Conservation (phyloP, 1,140 invertebrate species). For the Ceratosolen solmsi region DNA sequence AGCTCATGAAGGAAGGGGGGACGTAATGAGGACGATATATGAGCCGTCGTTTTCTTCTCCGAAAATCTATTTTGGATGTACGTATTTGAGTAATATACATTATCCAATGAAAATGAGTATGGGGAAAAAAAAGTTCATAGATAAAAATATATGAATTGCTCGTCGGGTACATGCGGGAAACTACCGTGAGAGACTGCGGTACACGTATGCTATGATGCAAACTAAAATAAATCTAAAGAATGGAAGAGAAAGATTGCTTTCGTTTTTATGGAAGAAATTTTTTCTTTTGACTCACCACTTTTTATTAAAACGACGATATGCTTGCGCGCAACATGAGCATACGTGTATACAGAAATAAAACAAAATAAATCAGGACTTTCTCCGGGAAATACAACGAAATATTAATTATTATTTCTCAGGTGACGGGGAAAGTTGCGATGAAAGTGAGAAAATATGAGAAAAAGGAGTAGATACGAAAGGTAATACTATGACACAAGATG, state of each 20-base stretch:
- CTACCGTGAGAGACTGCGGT: constrained; percentile 45
- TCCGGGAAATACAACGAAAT: constrained; percentile 45
- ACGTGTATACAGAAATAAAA: neutral
- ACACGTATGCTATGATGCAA: neutral
- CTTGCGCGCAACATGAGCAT: neutral
- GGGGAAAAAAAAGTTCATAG: constrained; percentile 39
- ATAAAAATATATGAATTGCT: constrained; percentile 35
- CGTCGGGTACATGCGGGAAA: constrained; percentile 43
- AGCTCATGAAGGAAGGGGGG: neutral
- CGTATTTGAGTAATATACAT: constrained; percentile 37
- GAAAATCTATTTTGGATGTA: neutral
- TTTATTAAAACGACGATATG: neutral
- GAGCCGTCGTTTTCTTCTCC: constrained; percentile 13
- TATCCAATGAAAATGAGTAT: constrained; percentile 29
- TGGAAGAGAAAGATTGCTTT: too few relatives aligned
- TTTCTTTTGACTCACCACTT: constrained; percentile 23
- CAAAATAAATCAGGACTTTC: constrained; percentile 9
- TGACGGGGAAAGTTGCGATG: constrained; percentile 8
- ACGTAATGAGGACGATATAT: neutral
- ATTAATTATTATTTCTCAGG: constrained; percentile 32
- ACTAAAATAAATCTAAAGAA: neutral
- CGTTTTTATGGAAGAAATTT: neutral
- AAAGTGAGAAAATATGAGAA: neutral
- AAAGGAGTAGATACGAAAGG: neutral
- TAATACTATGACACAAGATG: neutral